These are phyloP conservation scores for Dendrolimus kikuchii DNA, from an alignment of 1,140 invertebrate species.

Conservation along the genomic window DNA sequence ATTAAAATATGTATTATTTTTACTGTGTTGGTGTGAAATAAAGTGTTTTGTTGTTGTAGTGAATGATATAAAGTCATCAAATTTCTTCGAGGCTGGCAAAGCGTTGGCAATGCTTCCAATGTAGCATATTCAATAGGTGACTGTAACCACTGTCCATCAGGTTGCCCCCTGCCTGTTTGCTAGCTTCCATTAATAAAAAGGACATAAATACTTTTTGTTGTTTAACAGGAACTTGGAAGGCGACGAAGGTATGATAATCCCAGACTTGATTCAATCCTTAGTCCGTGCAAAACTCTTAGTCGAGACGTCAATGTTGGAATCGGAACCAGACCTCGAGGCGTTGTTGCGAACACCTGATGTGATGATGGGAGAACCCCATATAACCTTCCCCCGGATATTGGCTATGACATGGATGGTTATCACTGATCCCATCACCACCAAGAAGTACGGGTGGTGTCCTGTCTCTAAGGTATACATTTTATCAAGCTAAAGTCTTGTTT, in stretches of 20 bases:
- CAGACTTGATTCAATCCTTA: constrained; percentile 35
- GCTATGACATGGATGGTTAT: constrained; percentile 42
- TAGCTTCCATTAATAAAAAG: too few relatives aligned
- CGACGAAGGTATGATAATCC: constrained; percentile 35
- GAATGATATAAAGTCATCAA: too few relatives aligned
- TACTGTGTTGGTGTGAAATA: too few relatives aligned
- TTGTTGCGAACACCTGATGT: constrained; percentile 42
- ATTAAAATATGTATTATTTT: too few relatives aligned
- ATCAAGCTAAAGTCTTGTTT: constrained; percentile 1
- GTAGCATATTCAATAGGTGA: too few relatives aligned
- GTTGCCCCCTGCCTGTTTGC: too few relatives aligned
- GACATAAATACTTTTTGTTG: neutral
- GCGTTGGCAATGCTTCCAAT: too few relatives aligned
- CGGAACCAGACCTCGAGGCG: constrained; percentile 42
- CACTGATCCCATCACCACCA: constrained; percentile 32
- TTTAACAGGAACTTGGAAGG: constrained; percentile 45
- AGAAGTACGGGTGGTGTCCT: constrained; percentile 51
- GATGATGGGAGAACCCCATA: constrained; percentile 52
- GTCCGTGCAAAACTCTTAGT: constrained; percentile 40
- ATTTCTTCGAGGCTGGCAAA: too few relatives aligned
- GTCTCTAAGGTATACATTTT: constrained; percentile 31
- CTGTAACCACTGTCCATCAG: too few relatives aligned
- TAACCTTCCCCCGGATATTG: constrained; percentile 49
- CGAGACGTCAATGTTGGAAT: constrained; percentile 39
- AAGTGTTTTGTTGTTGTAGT: too few relatives aligned